Percentiles rank a stretch among this genome's conserved stretches.
Conservation (phyloP, 2,888 invertebrate species). For the Trachelus troglodyta region DNA sequence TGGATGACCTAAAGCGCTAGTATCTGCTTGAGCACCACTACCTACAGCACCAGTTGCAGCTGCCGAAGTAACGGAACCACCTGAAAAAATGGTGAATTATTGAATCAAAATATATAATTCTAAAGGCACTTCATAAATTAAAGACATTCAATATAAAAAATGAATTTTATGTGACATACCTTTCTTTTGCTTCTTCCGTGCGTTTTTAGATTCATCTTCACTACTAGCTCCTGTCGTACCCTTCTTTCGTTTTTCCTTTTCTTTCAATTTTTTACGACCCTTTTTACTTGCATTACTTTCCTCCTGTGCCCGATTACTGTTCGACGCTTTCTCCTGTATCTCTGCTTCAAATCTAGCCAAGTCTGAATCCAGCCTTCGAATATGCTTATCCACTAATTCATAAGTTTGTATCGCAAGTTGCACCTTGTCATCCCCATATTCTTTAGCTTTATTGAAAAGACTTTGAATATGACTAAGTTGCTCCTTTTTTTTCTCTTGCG, state of each 20-base stretch:
- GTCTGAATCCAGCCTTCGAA: constrained; percentile 94
- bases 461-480: constrained; percentile 87
- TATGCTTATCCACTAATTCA: constrained; percentile 98
- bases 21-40: constrained; percentile 59
- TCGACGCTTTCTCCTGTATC: constrained; percentile 93
- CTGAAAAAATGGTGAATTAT: constrained; percentile 23
- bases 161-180: constrained; percentile 45
- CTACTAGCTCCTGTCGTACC: constrained; percentile 63
- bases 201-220: constrained; percentile 62
- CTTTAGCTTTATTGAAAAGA: constrained; percentile 92
- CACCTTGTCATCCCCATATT: constrained; percentile 97
- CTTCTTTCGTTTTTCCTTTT: constrained; percentile 74
- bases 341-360: constrained; percentile 96
- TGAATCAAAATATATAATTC: constrained; percentile 2
- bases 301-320: constrained; percentile 78
- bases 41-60: constrained; percentile 59
- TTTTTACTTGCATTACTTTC: constrained; percentile 76
- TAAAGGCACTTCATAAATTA: constrained; percentile 5
- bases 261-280: constrained; percentile 78
- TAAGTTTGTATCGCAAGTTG: constrained; percentile 98
- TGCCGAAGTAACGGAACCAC: constrained; percentile 54
- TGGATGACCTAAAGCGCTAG: constrained; percentile 75
- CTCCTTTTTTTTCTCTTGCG: constrained; percentile 84
- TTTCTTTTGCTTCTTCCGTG: constrained; percentile 73
- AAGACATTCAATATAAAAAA: neutral